phyloP scores from a whole-genome alignment of 2,888 invertebrate species.

The Ophion obscuratus region DNA sequence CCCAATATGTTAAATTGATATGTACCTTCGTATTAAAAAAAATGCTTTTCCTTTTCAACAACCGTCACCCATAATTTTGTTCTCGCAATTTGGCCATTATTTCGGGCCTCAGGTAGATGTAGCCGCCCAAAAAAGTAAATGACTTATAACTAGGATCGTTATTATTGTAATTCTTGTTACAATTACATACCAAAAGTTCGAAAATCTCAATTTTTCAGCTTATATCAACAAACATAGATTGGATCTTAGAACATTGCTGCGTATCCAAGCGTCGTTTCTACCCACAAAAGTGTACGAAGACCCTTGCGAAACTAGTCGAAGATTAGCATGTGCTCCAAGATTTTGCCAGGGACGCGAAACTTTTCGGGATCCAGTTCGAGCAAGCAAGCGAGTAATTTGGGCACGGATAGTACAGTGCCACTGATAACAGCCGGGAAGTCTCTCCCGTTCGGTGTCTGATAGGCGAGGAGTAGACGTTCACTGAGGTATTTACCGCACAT shows the following conservation, averaged over 20 bases:
- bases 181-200: background rate
- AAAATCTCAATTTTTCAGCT: background rate
- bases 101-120: no score
- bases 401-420: slow-evolving; percentile 90
- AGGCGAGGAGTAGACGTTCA: slow-evolving; percentile 90
- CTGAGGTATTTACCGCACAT: slow-evolving; percentile 90
- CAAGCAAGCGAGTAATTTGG: slow-evolving; percentile 89
- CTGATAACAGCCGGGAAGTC: slow-evolving; percentile 89
- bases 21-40: no score
- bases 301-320: background rate
- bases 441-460: slow-evolving; percentile 85
- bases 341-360: slow-evolving; percentile 75
- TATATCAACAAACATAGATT: slow-evolving; percentile 33
- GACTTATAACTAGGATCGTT: no score
- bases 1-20: no score
- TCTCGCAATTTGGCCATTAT: no score
- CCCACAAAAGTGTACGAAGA: no score
- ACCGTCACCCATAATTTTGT: no score
- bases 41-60: no score
- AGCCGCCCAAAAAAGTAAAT: no score
- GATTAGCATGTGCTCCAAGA: slow-evolving; percentile 66
- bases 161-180: background rate
- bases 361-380: slow-evolving; percentile 87
- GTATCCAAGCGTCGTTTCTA: no score
- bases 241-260: no score